Conservation (phyloP, 2,797 vertebrate species). For the Sebastes hubbsi region DNA sequence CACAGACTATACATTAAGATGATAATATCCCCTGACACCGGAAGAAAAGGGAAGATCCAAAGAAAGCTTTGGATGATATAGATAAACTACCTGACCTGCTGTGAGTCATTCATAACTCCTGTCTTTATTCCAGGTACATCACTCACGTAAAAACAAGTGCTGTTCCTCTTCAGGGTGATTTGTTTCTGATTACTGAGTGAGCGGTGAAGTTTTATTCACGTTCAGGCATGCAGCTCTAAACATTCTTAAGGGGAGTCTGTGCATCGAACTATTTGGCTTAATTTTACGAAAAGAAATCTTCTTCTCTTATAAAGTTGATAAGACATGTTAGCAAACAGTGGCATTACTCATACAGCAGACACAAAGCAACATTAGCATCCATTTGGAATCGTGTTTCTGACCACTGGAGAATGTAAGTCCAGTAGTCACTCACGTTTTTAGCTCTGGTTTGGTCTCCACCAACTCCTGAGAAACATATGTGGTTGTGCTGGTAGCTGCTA, state of each 20-base stretch:
- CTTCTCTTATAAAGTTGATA: no score
- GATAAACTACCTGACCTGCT: background rate
- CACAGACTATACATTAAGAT: background rate
- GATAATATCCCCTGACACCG: background rate
- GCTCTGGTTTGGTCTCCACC: background rate
- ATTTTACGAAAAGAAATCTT: background rate
- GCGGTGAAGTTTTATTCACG: background rate
- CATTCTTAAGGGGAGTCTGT: background rate
- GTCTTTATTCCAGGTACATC: background rate
- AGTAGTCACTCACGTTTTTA: background rate
- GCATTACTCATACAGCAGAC: background rate
- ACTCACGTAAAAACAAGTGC: background rate
- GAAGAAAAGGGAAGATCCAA: background rate
- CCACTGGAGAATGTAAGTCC: no score
- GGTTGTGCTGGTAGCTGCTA: no score
- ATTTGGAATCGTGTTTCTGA: no score
- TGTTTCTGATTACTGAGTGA: background rate
- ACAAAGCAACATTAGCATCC: background rate
- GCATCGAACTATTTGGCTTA: background rate
- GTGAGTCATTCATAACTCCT: background rate
- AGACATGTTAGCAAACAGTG: no score
- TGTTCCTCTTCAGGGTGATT: background rate
- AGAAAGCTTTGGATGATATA: background rate
- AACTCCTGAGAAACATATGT: no score
- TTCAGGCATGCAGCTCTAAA: background rate